Evolutionary conservation across 2,113 vertebrate genomes (phyloP), one percentile per base, ranked within the genome.

Genomic region (Anarrhichthys ocellatus): DNA sequence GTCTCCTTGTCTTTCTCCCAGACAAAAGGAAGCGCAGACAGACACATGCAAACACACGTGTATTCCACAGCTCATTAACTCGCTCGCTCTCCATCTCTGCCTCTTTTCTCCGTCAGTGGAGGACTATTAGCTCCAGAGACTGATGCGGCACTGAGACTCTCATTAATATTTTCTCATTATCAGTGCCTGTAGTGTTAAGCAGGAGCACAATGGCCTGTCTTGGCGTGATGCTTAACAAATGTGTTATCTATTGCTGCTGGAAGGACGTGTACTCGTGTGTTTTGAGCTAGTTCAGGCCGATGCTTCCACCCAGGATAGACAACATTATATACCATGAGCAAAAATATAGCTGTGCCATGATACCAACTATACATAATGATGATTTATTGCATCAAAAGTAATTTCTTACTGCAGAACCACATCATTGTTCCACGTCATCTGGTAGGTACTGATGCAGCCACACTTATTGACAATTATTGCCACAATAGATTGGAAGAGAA

Each of bases 101-200:
- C 66, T 85, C 76, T 81, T 78, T 76, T 82, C 69, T 81, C 73
- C 32, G 52, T 75, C 72, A 68, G 58, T 13, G 20, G 76, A 81
- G 79, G 86, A 81, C 76, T 83, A 46, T 88, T 83, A 87, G 78
- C 85, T 77, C 63, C 63, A 77, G 68, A 87, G 82, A 81, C 59
- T 68, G 73, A 79, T 61, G 82, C 34, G 15, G 65, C 46, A 34
- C 66, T 67, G 81, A 83, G 83, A 77, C 65, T n/a, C 76, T 88
- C 86, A 81, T 92, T 89, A 83, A 83, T 91, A 86, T 92, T 82
- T 90, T 80, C 62, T 92, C 78, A 81, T 88, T 88, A 90, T 84
- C 80, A 61, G 67, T 50, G 73, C 46, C 72, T 50, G 50, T 67
- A 52, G 40, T 87, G 84, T 85, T 58, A 72, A 87, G 71, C 52